These are phyloP conservation scores for Sinocyclocheilus anshuiensis DNA, from an alignment of 2,113 vertebrate genomes.

Conservation along the genomic window DNA sequence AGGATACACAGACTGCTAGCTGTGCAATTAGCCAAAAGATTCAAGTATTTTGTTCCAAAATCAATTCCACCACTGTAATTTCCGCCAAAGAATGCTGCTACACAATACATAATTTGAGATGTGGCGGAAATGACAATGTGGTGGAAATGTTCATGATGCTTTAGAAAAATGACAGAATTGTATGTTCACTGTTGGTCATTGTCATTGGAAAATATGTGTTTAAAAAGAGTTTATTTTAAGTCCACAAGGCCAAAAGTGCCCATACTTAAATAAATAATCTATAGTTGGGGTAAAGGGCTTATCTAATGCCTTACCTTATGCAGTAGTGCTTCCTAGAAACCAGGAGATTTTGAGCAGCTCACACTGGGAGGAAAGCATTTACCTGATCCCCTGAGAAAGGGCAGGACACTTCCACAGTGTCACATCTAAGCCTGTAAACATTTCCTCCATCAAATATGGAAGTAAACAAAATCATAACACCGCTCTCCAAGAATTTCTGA, in stretches of 20 bases:
- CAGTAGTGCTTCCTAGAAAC: constrained; percentile 42
- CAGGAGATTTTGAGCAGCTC: constrained; percentile 61
- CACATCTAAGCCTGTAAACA: constrained; percentile 72
- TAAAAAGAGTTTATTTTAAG: background rate
- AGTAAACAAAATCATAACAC: constrained; percentile 70
- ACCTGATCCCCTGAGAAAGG: constrained; percentile 77
- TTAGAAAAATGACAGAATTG: background rate
- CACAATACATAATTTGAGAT: background rate
- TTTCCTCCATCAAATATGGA: constrained; percentile 69
- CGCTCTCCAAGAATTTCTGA: constrained; percentile 56
- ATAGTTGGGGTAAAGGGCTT: background rate
- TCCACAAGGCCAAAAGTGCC: background rate
- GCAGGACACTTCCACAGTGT: constrained; percentile 73
- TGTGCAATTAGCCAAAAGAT: background rate
- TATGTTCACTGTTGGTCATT: background rate
- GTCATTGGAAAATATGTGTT: background rate
- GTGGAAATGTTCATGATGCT: background rate
- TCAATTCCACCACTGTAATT: background rate
- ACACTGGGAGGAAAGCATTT: constrained; percentile 59
- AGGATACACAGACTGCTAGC: background rate
- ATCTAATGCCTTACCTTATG: constrained; percentile 5
- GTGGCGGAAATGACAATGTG: background rate
- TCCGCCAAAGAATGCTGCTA: background rate
- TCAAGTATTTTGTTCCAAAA: background rate
- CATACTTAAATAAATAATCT: background rate